Percentiles rank a stretch among this genome's conserved stretches.
These are phyloP conservation scores for Fratercula arctica DNA, from an alignment of 2,797 vertebrate species.

Conservation along the genomic window DNA sequence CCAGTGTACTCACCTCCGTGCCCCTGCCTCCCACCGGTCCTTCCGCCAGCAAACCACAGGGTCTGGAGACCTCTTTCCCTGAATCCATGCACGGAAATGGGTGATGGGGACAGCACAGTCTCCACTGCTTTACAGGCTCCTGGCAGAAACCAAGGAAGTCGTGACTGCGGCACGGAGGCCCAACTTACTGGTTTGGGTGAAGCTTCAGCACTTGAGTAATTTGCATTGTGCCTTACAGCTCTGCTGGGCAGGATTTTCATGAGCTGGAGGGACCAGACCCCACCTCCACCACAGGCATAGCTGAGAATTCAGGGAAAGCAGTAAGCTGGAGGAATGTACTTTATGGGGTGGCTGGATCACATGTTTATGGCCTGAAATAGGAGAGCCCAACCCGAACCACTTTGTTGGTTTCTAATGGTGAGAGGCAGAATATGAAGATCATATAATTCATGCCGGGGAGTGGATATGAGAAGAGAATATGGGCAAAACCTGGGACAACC, in stretches of 20 bases:
- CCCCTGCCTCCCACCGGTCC: neutral
- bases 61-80: neutral
- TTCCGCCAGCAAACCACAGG: neutral
- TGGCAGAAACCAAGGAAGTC: neutral
- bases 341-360: slow-evolving; percentile 8
- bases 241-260: neutral
- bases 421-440: neutral
- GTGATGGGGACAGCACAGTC: neutral
- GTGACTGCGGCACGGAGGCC: neutral
- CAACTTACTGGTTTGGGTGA: neutral
- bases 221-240: accelerated
- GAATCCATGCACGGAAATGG: neutral
- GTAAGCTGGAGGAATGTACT: neutral
- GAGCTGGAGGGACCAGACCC: neutral
- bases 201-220: neutral
- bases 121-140: neutral
- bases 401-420: slow-evolving; percentile 1
- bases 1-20: neutral
- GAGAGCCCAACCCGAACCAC: neutral
- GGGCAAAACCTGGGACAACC: neutral
- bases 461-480: neutral
- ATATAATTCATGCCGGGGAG: neutral
- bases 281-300: neutral
- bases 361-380: slow-evolving; percentile 43
- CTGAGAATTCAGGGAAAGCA: neutral